Evolutionary conservation across 2,113 vertebrate genomes (phyloP).

Genomic region (Antechinus flavipes): DNA sequence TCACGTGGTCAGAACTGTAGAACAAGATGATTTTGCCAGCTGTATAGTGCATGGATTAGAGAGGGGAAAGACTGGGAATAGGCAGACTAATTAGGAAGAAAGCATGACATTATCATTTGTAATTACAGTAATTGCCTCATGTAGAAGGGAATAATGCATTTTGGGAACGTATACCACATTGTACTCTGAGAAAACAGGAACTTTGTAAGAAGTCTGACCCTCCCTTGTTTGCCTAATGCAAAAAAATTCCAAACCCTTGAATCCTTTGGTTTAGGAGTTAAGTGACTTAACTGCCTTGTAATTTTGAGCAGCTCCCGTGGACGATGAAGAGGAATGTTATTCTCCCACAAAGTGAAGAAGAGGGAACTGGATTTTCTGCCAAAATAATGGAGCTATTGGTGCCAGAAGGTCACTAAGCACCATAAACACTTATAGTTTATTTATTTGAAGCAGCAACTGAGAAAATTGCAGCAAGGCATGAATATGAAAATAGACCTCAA

Average conservation of each 20-base stretch:
- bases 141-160: not conserved
- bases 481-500: not conserved
- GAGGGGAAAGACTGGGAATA: not conserved
- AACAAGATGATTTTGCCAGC: not conserved
- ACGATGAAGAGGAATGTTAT: not conserved
- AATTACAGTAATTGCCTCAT: not conserved
- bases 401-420: not conserved
- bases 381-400: not conserved
- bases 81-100: not conserved
- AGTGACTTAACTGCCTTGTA: not conserved
- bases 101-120: not conserved
- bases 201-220: not conserved
- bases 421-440: constrained; percentile 20
- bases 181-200: not conserved
- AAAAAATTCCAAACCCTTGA: not conserved
- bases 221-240: not conserved
- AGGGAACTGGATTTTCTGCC: not conserved
- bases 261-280: not conserved
- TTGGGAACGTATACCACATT: not conserved
- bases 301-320: not conserved
- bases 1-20: not conserved
- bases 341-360: constrained; percentile 7
- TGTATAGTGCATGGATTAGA: not conserved
- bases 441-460: constrained; percentile 5
- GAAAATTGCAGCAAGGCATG: not conserved